phyloP scores from a whole-genome alignment of 2,888 invertebrate genomes.

The Anarsia innoxiella region DNA sequence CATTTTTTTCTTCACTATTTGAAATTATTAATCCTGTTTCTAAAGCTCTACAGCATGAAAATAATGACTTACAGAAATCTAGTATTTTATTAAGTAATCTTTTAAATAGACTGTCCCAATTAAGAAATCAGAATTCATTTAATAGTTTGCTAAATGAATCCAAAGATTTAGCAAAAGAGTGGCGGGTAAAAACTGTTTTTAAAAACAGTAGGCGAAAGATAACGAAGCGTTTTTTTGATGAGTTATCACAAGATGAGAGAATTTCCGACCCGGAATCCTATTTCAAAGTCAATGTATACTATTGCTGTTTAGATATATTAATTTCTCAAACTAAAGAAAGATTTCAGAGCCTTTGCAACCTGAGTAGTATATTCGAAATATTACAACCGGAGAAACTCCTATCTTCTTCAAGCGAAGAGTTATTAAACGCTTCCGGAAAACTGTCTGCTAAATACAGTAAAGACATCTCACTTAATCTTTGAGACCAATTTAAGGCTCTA shows the following conservation, averaged over 20 bases:
- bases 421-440: conserved; percentile 16
- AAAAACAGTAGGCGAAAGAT: conserved; percentile 19
- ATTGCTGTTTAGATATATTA: conserved; percentile 22
- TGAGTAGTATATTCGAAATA: conserved; percentile 17
- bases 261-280: conserved; percentile 21
- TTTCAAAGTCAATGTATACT: conserved; percentile 22
- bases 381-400: conserved; percentile 24
- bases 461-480: conserved; percentile 24
- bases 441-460: conserved; percentile 20
- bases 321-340: conserved; percentile 12
- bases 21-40: conserved; percentile 28
- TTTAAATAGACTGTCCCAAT: conserved; percentile 21
- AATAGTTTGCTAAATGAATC: conserved; percentile 20
- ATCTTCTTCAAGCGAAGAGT: conserved; percentile 26
- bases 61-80: conserved; percentile 23
- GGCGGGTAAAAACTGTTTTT: conserved; percentile 5
- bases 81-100: conserved; percentile 22
- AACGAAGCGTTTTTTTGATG: conserved; percentile 23
- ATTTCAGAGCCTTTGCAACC: conserved; percentile 18
- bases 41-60: conserved; percentile 26
- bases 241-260: conserved; percentile 17
- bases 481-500: conserved; percentile 12
- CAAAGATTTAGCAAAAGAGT: conserved; percentile 13
- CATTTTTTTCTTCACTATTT: conserved; percentile 29
- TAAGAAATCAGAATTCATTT: conserved; percentile 21